Evolutionary conservation across 1,140 invertebrate genomes (phyloP), one percentile per base, ranked within the genome.

Genomic region (Aphelenchoides besseyi): DNA sequence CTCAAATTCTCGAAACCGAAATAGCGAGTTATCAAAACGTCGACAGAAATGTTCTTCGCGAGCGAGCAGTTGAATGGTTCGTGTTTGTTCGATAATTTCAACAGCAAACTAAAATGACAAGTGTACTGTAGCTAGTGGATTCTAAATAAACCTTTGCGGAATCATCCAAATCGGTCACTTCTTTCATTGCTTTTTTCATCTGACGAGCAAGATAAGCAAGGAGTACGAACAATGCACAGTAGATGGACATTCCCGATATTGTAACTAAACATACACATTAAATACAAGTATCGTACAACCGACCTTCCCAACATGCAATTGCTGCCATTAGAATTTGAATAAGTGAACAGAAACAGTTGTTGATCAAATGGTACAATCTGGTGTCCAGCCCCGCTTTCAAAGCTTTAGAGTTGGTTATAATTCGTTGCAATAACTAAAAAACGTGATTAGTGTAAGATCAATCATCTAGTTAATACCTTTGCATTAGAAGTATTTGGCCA

Each of bases 21-120:
- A n/a, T 23, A 69, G 16, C 2, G 41, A 2, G 1, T 54, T 12
- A 37, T 16, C 36, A 26, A 35, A 73, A 3, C 48, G 30, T 5
- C 36, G 16, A 5, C 55, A 30, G 53, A 74, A 74, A 29, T 74
- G 69, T 30, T 54, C 61, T 28, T 74, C 72, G 16, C 52, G 26
- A 3, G 41, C 62, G n/a, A 74, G 35, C 2, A 74, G 32, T 35
- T 74, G 72, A 8, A 74, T 74, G 3, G 72, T 74, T 48, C 72
- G 18, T 8, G 61, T 37, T 55, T 74, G 66, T 69, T 74, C 72
- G 23, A 74, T 74, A 2, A 74, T 74, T 53, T 74, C 72, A 28
- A 74, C 72, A 0, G 72, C 68, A 26, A 5, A 3, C n/a, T 69
- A 5, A 29, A 29, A 26, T 8, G 9, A 29, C 41, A 48, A 48